These are phyloP conservation scores for Tetanocera ferruginea DNA, from an alignment of 2,888 invertebrate genomes.

Conservation along the genomic window DNA sequence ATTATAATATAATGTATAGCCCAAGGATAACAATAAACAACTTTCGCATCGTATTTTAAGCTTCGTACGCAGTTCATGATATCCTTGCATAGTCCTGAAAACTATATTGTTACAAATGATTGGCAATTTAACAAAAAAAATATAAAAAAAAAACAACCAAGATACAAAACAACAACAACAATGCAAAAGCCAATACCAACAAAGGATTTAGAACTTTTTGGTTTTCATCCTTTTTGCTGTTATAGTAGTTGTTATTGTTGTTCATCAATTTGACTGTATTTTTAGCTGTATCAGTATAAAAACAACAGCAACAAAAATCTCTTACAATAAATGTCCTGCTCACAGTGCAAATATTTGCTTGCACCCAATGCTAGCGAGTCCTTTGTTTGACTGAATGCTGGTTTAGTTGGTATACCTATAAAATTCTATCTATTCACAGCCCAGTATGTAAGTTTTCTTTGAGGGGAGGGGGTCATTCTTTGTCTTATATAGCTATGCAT, in stretches of 20 bases:
- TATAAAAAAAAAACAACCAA: too few species aligned
- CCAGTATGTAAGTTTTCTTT: neutral
- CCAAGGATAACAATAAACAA: neutral
- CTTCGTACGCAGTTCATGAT: neutral
- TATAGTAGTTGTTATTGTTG: neutral
- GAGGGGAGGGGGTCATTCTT: neutral
- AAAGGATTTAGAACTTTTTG: neutral
- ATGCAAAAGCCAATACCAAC: too few species aligned
- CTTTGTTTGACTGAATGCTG: neutral
- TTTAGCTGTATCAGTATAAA: too few species aligned
- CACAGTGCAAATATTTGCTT: too few species aligned
- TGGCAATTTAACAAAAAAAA: neutral
- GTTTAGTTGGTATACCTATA: neutral
- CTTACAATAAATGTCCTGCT: too few species aligned
- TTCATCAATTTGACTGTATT: neutral
- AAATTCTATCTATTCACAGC: too few species aligned
- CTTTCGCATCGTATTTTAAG: neutral
- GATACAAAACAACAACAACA: too few species aligned
- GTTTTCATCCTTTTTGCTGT: neutral
- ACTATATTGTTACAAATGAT: neutral
- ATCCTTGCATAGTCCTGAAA: neutral
- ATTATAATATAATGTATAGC: neutral
- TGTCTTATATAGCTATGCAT: neutral
- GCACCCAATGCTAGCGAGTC: too few species aligned
- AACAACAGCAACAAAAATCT: too few species aligned